phyloP scores from a whole-genome alignment of 2,888 invertebrate genomes.

The Morpho helenor region DNA sequence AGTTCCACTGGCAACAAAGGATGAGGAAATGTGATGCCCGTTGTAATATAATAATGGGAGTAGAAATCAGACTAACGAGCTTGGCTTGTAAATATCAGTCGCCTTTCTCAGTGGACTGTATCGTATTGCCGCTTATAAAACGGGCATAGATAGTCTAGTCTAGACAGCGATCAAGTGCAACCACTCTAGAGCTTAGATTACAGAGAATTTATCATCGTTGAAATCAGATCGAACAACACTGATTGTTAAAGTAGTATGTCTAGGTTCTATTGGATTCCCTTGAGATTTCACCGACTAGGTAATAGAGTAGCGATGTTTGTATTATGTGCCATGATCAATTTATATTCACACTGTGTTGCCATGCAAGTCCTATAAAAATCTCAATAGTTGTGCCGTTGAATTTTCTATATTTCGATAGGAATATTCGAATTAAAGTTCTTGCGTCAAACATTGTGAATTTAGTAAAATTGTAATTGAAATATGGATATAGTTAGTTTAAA shows the following conservation, averaged over 20 bases:
- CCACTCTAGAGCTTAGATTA: constrained; percentile 50
- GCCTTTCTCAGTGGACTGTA: constrained; percentile 50
- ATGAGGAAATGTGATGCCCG: constrained; percentile 31
- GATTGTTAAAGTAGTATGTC: constrained; percentile 13
- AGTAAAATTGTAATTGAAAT: no score
- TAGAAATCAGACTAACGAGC: constrained; percentile 44
- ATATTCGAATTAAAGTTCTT: no score
- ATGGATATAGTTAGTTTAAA: no score
- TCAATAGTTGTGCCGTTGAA: no score
- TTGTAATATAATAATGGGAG: constrained; percentile 43
- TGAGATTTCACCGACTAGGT: no score
- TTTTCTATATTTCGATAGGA: no score
- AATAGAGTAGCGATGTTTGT: no score
- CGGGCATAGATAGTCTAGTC: constrained; percentile 43
- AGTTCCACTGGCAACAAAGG: constrained; percentile 5
- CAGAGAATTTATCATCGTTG: constrained; percentile 42
- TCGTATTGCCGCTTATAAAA: constrained; percentile 55
- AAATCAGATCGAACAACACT: constrained; percentile 28
- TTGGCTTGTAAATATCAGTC: constrained; percentile 40
- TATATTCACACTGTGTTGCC: no score
- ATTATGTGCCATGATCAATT: no score
- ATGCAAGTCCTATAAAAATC: no score
- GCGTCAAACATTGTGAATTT: no score
- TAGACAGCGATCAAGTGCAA: constrained; percentile 52
- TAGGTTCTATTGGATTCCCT: no score